phyloP scores from a whole-genome alignment of 2,113 vertebrate species.

The Hydropotes inermis region DNA sequence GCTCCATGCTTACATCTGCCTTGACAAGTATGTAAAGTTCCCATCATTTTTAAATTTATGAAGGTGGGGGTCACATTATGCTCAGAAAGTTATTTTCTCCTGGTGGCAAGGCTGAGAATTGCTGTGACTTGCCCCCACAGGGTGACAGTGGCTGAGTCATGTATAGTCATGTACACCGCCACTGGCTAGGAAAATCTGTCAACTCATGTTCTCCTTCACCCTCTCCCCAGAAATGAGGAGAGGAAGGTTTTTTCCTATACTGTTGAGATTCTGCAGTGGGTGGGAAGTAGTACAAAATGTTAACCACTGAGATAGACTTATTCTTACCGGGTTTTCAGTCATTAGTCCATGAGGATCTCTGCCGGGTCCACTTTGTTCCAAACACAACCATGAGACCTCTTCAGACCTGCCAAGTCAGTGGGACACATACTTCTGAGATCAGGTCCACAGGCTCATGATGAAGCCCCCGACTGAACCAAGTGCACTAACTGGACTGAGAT shows the following conservation, averaged over 20 bases:
- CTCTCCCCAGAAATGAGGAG: neutral
- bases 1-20: neutral
- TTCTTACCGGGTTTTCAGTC: neutral
- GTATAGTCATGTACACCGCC: neutral
- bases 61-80: neutral
- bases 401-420: neutral
- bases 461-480: rapidly evolving
- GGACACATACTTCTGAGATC: neutral
- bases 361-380: neutral
- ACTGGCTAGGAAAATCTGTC: neutral
- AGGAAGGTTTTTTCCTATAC: neutral
- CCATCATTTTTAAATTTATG: neutral
- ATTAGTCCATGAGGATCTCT: neutral
- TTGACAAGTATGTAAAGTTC: neutral
- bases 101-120: neutral
- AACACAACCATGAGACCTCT: neutral
- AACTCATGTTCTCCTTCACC: neutral
- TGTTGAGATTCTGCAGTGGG: neutral
- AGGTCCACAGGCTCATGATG: neutral
- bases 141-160: too few relatives aligned
- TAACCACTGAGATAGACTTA: neutral
- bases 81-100: neutral
- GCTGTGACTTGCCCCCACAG: neutral
- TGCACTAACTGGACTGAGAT: neutral
- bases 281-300: neutral